phyloP scores from a whole-genome alignment of 1,140 invertebrate genomes.

The Drosophila baimaii region DNA sequence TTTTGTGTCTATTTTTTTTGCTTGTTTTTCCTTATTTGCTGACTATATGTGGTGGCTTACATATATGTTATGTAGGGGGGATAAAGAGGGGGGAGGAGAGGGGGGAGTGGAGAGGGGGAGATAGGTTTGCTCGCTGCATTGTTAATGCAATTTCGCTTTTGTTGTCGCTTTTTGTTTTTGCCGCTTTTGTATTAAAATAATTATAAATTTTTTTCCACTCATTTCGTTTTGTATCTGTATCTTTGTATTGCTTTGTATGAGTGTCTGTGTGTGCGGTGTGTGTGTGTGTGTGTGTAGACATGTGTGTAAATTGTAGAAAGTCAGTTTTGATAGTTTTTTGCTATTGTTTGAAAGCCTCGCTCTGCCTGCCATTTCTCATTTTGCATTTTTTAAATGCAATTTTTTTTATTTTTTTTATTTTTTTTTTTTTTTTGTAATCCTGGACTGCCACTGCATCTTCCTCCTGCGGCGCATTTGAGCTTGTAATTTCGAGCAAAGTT shows the following conservation, averaged over 20 bases:
- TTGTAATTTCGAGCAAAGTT: conserved; percentile 68
- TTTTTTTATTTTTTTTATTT: conserved; percentile 12
- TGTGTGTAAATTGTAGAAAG: conserved; percentile 75
- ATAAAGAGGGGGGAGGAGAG: no score
- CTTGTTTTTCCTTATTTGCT: not conserved
- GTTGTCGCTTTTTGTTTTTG: conserved; percentile 63
- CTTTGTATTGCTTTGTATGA: conserved; percentile 34
- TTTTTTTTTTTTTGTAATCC: not conserved
- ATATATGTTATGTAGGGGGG: conserved; percentile 1
- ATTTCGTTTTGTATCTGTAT: conserved; percentile 61
- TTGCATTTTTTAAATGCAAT: conserved; percentile 28
- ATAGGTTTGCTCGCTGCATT: conserved; percentile 62
- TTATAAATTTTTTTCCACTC: conserved; percentile 75
- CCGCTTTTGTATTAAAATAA: conserved; percentile 79
- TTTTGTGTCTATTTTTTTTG: conserved; percentile 28
- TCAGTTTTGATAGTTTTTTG: conserved; percentile 80
- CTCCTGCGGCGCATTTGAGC: conserved; percentile 54
- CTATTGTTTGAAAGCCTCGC: conserved; percentile 58
- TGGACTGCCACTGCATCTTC: conserved; percentile 3
- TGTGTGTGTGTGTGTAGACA: conserved; percentile 35
- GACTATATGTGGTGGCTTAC: conserved; percentile 44
- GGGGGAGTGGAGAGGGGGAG: no score
- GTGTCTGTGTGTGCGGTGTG: conserved; percentile 9
- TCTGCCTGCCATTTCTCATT: conserved; percentile 40
- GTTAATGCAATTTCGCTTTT: conserved; percentile 80